These are phyloP conservation scores for Thunnus thynnus DNA, from an alignment of 2,113 vertebrate genomes.

Conservation along the genomic window DNA sequence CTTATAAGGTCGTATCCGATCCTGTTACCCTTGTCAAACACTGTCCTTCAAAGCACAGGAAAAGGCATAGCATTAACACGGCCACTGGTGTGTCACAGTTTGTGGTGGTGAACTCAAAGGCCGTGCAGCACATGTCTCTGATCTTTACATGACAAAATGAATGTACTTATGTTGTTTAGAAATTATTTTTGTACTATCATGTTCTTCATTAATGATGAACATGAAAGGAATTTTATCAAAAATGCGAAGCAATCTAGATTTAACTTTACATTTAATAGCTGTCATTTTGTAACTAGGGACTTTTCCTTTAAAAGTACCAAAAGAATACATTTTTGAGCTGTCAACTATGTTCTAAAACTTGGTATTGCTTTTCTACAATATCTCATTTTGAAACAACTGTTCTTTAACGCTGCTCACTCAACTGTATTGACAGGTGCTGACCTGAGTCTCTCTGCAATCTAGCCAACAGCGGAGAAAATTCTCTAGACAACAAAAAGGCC, in stretches of 20 bases:
- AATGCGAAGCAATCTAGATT: background rate
- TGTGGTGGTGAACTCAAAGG: background rate
- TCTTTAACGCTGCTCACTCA: slow-evolving; percentile 38
- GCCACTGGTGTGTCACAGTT: background rate
- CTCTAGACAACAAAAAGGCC: slow-evolving; percentile 35
- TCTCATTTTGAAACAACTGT: slow-evolving; percentile 37
- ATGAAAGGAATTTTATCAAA: background rate
- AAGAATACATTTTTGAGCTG: background rate
- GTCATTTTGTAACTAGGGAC: background rate
- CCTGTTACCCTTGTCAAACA: slow-evolving; percentile 56
- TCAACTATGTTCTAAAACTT: background rate
- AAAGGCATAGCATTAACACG: slow-evolving; percentile 7
- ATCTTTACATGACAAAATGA: background rate
- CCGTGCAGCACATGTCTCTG: background rate
- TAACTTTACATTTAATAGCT: too few species aligned
- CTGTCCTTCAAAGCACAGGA: slow-evolving; percentile 59
- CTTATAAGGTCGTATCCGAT: slow-evolving; percentile 64
- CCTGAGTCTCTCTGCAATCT: slow-evolving; percentile 22
- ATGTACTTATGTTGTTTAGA: background rate
- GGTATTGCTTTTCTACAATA: background rate
- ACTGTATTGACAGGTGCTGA: slow-evolving; percentile 58
- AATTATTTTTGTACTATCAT: background rate
- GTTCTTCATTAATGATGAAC: background rate
- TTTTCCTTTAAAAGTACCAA: background rate
- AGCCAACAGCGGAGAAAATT: slow-evolving; percentile 17